These are phyloP conservation scores for Pseudocheirus occidentalis DNA, from an alignment of 2,797 vertebrate species.

Conservation along the genomic window DNA sequence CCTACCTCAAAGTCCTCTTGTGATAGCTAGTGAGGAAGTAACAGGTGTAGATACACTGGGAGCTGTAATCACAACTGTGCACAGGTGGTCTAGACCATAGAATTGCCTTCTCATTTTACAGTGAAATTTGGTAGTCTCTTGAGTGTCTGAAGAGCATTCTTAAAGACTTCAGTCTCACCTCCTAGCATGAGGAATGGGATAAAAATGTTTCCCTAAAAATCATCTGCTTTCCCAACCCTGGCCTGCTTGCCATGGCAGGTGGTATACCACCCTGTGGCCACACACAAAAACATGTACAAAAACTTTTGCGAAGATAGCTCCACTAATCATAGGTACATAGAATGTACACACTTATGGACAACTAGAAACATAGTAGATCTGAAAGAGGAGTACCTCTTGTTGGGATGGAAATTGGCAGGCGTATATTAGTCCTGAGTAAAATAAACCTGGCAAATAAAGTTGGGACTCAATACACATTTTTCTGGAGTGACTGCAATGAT, in stretches of 20 bases:
- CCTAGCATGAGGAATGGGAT: background rate
- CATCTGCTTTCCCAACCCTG: background rate
- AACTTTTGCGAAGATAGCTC: background rate
- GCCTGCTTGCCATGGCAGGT: background rate
- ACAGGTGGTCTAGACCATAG: background rate
- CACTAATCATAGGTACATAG: background rate
- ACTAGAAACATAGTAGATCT: background rate
- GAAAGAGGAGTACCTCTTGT: background rate
- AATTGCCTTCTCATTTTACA: background rate
- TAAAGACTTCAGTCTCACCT: background rate
- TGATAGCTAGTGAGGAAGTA: background rate
- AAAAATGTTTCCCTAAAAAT: background rate
- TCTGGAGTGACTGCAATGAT: background rate
- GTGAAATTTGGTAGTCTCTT: background rate
- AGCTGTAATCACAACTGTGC: background rate
- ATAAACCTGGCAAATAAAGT: background rate
- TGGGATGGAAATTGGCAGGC: background rate
- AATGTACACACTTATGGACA: slow-evolving; percentile 10
- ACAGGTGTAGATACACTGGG: background rate
- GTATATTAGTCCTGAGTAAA: background rate
- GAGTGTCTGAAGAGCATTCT: background rate
- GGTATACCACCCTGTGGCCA: background rate
- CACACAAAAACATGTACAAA: background rate
- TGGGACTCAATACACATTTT: background rate
- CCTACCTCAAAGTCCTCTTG: background rate